phyloP scores from a whole-genome alignment of 1,140 invertebrate species.

The Drosophila prosaltans region DNA sequence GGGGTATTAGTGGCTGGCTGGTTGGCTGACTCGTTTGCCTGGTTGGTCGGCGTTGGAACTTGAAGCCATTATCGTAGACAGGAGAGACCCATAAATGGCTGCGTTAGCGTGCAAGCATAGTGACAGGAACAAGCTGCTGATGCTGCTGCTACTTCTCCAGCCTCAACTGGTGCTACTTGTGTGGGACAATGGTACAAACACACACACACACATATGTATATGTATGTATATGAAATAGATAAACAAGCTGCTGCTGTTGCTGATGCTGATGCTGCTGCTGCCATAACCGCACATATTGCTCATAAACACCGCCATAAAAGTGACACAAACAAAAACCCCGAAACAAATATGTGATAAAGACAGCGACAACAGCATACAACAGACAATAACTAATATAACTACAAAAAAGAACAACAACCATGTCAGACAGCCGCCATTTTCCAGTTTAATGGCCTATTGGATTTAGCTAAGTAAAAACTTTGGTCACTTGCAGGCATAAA shows the following conservation, averaged over 20 bases:
- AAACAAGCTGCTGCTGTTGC: conserved; percentile 64
- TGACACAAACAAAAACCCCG: conserved; percentile 64
- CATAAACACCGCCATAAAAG: conserved; percentile 76
- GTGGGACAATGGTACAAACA: conserved; percentile 9
- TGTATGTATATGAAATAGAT: conserved; percentile 47
- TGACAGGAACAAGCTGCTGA: conserved; percentile 65
- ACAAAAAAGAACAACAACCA: background rate
- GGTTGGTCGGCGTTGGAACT: conserved; percentile 4
- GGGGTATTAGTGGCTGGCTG: conserved; percentile 31
- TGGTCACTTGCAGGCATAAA: conserved; percentile 43
- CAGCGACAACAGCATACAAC: conserved; percentile 33
- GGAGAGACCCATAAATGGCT: conserved; percentile 62
- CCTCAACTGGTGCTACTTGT: conserved; percentile 7
- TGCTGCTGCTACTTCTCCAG: conserved; percentile 18
- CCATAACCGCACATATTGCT: conserved; percentile 75
- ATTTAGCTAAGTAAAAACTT: conserved; percentile 67
- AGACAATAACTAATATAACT: conserved; percentile 41
- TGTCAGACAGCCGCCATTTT: conserved; percentile 29
- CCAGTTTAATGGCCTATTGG: conserved; percentile 41
- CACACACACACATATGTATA: background rate
- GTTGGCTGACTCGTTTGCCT: background rate
- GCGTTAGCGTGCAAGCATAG: conserved; percentile 46
- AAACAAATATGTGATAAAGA: conserved; percentile 77
- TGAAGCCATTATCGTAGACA: conserved; percentile 51
- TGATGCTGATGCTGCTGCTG: conserved; percentile 19